Percentiles rank a stretch among this genome's conserved stretches.
Conservation (phyloP, 2,888 invertebrate genomes). For the Cryptus armator region DNA sequence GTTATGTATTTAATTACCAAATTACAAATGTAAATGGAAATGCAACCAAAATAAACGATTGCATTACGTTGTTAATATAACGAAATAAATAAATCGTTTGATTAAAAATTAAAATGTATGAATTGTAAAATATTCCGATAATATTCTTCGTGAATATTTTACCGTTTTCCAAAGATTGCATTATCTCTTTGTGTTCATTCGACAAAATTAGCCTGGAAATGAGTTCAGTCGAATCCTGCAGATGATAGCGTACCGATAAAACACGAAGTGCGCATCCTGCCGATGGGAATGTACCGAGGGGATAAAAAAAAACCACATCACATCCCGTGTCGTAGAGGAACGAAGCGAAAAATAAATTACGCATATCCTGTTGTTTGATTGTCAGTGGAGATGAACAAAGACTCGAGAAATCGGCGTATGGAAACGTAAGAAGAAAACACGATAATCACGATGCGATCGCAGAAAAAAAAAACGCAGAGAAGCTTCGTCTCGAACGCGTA, state of each 20-base stretch:
- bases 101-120: not conserved
- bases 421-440: not conserved
- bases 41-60: too few species aligned
- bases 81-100: too few species aligned
- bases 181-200: slow-evolving; percentile 32
- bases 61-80: too few species aligned
- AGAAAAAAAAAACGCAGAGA: not conserved
- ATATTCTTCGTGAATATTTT: not conserved
- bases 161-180: slow-evolving; percentile 30
- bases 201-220: slow-evolving; percentile 11
- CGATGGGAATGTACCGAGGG: slow-evolving; percentile 39
- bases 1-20: too few species aligned
- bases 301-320: slow-evolving; percentile 13
- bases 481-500: not conserved
- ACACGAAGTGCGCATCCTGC: slow-evolving; percentile 56
- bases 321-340: slow-evolving; percentile 59
- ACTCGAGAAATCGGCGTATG: not conserved
- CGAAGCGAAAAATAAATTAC: slow-evolving; percentile 55
- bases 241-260: slow-evolving; percentile 57
- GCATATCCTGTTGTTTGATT: slow-evolving; percentile 45
- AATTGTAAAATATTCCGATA: not conserved
- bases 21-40: too few species aligned
- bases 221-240: not conserved
- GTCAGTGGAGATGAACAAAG: slow-evolving; percentile 19
- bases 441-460: slow-evolving; percentile 37